phyloP scores from a whole-genome alignment of 2,113 vertebrate genomes.

The Apaloderma vittatum region DNA sequence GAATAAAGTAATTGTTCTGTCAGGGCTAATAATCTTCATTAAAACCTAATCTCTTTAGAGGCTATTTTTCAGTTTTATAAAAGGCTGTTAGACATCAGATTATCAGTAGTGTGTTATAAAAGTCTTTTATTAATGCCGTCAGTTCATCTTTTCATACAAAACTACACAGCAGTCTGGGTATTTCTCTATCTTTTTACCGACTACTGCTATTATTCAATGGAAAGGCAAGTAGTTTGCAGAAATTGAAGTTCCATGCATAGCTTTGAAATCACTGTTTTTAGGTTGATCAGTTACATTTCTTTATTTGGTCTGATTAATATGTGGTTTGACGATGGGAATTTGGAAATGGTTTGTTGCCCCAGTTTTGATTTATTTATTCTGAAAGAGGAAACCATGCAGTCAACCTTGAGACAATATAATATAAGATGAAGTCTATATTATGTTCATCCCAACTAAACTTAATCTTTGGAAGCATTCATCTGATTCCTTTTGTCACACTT shows the following conservation, averaged over 20 bases:
- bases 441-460: not conserved
- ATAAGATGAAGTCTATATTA: not conserved
- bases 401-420: not conserved
- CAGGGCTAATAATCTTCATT: slow-evolving; percentile 16
- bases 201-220: not conserved
- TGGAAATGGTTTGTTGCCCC: not conserved
- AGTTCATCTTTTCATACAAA: not conserved
- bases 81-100: not conserved
- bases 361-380: slow-evolving; percentile 33
- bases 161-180: not conserved
- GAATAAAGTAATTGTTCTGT: slow-evolving; percentile 6
- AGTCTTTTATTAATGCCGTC: not conserved
- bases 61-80: not conserved
- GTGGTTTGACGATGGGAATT: not conserved
- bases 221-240: not conserved
- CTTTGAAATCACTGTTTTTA: not conserved
- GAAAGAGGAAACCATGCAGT: slow-evolving; percentile 21
- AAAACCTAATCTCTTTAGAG: slow-evolving; percentile 10
- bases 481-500: not conserved
- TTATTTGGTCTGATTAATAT: not conserved
- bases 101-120: not conserved
- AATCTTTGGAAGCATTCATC: not conserved
- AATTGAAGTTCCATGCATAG: not conserved
- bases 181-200: not conserved
- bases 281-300: not conserved